A percentile compares a stretch with the other conserved stretches of the same genome.
Evolutionary conservation across 2,888 invertebrate species (phyloP).

Genomic region (Carpatolechia fugitivella): DNA sequence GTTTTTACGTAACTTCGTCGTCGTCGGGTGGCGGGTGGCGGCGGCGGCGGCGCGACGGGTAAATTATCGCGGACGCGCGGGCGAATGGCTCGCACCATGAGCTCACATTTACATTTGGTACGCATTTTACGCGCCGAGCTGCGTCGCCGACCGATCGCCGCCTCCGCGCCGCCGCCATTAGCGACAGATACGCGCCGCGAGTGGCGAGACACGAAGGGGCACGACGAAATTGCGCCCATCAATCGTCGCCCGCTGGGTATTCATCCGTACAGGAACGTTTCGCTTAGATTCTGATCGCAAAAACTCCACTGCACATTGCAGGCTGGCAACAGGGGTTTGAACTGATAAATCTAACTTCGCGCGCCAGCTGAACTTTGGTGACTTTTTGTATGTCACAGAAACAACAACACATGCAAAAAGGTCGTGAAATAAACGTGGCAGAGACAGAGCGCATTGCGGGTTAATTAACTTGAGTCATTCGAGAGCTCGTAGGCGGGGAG

Average conservation of each 20-base stretch:
- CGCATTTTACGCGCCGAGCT: conserved; percentile 56
- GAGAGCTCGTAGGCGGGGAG: not conserved
- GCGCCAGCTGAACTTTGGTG: not conserved
- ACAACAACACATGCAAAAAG: not conserved
- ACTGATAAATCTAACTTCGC: conserved; percentile 1
- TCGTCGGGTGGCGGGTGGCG: no score
- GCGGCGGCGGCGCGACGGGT: conserved; percentile 30
- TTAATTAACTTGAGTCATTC: not conserved
- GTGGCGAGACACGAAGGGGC: conserved; percentile 40
- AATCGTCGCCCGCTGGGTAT: conserved; percentile 35
- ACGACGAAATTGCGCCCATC: conserved; percentile 53
- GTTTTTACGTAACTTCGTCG: conserved; percentile 50
- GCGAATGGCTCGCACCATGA: conserved; percentile 14
- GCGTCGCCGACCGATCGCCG: conserved; percentile 45
- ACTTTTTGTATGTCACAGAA: not conserved
- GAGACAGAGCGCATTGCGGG: conserved; percentile 7
- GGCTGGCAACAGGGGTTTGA: conserved; percentile 1
- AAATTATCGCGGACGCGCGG: conserved; percentile 35
- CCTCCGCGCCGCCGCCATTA: conserved; percentile 26
- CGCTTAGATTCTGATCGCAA: conserved; percentile 1
- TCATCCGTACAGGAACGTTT: not conserved
- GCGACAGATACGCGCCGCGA: conserved; percentile 21
- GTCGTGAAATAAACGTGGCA: not conserved
- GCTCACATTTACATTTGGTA: conserved; percentile 51
- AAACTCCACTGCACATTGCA: conserved; percentile 2